A percentile compares a stretch with the other conserved stretches of the same genome.
Conservation (phyloP, 2,797 vertebrate species). For the Basileuterus tristriatus region DNA sequence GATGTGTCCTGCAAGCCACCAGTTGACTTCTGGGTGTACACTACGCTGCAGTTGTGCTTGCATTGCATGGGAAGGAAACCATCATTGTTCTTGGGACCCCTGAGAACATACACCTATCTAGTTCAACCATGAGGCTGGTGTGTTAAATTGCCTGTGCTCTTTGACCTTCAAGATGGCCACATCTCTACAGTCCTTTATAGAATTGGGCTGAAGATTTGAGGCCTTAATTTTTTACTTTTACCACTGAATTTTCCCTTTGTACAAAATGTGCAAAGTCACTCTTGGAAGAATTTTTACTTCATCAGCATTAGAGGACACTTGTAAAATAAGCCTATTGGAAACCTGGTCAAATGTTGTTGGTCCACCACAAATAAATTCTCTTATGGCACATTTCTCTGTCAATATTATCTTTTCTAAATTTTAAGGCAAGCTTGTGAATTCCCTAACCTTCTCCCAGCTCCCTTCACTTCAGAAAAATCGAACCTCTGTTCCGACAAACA, state of each 20-base stretch:
- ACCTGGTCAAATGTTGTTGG: not conserved
- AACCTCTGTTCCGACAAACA: conserved; percentile 36
- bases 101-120: not conserved
- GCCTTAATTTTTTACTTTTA: not conserved
- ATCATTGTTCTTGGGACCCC: not conserved
- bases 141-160: not conserved
- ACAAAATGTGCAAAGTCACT: not conserved
- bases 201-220: not conserved
- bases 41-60: not conserved
- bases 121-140: not conserved
- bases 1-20: not conserved
- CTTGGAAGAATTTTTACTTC: not conserved
- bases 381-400: not conserved
- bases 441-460: not conserved
- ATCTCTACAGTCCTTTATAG: not conserved
- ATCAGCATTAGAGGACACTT: not conserved
- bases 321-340: not conserved
- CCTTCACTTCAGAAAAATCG: not conserved
- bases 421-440: not conserved
- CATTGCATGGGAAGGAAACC: not conserved
- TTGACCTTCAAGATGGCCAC: not conserved
- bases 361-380: not conserved
- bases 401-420: conserved; percentile 31
- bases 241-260: not conserved
- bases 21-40: not conserved